phyloP scores from a whole-genome alignment of 2,113 vertebrate species.

The Apodemus speciosus region DNA sequence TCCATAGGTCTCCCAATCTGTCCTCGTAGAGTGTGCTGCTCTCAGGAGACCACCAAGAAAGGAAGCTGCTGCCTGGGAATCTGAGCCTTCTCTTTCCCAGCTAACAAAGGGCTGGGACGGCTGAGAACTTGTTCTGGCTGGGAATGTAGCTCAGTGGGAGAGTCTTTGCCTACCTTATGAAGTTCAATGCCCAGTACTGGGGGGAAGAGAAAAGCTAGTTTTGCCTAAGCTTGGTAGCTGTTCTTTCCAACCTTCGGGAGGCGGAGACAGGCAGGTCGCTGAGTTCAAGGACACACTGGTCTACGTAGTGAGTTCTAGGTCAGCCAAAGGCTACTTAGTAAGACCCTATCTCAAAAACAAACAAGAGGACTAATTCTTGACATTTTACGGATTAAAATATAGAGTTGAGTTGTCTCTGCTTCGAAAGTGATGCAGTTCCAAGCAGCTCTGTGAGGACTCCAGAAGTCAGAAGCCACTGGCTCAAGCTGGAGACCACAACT shows the following conservation, averaged over 20 bases:
- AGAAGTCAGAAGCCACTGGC: background rate
- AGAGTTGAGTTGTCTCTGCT: background rate
- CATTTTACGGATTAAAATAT: background rate
- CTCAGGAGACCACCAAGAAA: background rate
- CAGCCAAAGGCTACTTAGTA: background rate
- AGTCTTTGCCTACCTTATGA: background rate
- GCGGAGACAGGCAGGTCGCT: background rate
- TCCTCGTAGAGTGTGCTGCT: background rate
- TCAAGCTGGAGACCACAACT: background rate
- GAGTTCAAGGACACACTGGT: background rate
- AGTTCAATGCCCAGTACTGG: background rate
- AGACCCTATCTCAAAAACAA: background rate
- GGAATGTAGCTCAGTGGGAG: background rate
- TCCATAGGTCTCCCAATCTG: background rate
- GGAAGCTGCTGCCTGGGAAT: background rate
- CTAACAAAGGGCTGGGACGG: background rate
- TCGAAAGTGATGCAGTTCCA: background rate
- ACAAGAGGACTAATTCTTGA: background rate
- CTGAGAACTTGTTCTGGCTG: background rate
- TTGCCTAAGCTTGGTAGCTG: background rate
- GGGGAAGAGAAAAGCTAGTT: background rate
- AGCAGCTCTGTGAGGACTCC: background rate
- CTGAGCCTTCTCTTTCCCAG: background rate
- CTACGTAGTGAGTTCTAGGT: background rate
- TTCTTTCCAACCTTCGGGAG: background rate